phyloP scores from a whole-genome alignment of 2,888 invertebrate genomes.

The Apotomis capreana region DNA sequence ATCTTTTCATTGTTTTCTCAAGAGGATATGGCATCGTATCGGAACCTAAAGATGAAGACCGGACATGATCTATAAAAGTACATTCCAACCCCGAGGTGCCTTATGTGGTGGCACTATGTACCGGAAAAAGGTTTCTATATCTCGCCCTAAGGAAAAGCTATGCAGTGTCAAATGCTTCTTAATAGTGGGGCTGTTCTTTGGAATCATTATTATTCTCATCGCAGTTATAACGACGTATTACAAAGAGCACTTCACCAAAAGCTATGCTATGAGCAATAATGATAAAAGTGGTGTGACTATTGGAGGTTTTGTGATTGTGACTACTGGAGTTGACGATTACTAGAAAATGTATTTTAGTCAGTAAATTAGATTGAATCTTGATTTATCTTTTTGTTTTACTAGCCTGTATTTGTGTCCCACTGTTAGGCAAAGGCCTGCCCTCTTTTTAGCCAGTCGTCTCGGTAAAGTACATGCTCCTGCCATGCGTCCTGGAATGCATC shows the following conservation, averaged over 20 bases:
- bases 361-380: not conserved
- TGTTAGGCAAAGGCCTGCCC: no score
- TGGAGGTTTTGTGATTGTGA: not conserved
- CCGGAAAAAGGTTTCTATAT: conserved; percentile 14
- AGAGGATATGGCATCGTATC: not conserved
- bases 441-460: no score
- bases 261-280: no score
- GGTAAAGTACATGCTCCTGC: no score
- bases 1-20: not conserved
- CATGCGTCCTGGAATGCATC: no score
- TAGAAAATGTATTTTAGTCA: not conserved
- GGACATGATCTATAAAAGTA: conserved; percentile 21
- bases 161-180: conserved; percentile 21
- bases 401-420: no score
- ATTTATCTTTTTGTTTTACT: no score
- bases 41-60: not conserved
- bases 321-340: not conserved
- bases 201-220: conserved; percentile 2
- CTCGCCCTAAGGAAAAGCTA: conserved; percentile 14
- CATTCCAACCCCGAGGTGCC: conserved; percentile 6
- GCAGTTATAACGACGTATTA: not conserved
- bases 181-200: conserved; percentile 14
- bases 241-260: not conserved
- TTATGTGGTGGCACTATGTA: not conserved
- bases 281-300: not conserved